Evolutionary conservation across 2,797 vertebrate species (phyloP).

Genomic region (Catostomus latipinnis): DNA sequence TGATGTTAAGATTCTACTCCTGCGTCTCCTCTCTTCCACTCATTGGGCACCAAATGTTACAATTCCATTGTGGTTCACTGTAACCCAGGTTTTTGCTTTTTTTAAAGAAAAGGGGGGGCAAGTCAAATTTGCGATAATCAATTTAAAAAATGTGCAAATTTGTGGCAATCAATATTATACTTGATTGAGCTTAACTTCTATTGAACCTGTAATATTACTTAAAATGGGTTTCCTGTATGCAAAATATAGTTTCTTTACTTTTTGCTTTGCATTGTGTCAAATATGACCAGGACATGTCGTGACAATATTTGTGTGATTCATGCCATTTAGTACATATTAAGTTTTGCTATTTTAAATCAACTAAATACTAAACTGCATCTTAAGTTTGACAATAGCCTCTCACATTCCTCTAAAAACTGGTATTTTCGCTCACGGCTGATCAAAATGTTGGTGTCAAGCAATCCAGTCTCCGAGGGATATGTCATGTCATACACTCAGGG

Average conservation of each 20-base stretch:
- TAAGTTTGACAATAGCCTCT: neutral
- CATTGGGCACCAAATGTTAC: too few relatives aligned
- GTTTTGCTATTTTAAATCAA: too few relatives aligned
- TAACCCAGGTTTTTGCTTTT: too few relatives aligned
- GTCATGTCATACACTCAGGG: constrained; percentile 46
- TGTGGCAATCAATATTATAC: too few relatives aligned
- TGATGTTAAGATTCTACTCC: too few relatives aligned
- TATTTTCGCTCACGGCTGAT: constrained; percentile 7
- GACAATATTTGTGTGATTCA: neutral
- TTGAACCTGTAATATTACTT: too few relatives aligned
- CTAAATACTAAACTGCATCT: neutral
- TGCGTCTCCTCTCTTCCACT: too few relatives aligned
- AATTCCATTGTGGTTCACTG: too few relatives aligned
- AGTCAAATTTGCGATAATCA: too few relatives aligned
- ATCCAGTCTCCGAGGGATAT: constrained; percentile 29
- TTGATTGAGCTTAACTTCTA: too few relatives aligned
- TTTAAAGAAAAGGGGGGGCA: too few relatives aligned
- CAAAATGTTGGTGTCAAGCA: constrained; percentile 30
- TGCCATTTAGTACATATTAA: neutral
- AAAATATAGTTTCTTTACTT: neutral
- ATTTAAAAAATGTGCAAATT: too few relatives aligned
- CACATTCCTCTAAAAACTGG: neutral
- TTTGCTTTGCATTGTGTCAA: neutral
- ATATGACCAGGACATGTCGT: neutral
- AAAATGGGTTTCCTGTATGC: neutral